Percentiles rank a stretch among this genome's conserved stretches.
Evolutionary conservation across 2,888 invertebrate genomes (phyloP).

Genomic region (Epicampocera succincta): DNA sequence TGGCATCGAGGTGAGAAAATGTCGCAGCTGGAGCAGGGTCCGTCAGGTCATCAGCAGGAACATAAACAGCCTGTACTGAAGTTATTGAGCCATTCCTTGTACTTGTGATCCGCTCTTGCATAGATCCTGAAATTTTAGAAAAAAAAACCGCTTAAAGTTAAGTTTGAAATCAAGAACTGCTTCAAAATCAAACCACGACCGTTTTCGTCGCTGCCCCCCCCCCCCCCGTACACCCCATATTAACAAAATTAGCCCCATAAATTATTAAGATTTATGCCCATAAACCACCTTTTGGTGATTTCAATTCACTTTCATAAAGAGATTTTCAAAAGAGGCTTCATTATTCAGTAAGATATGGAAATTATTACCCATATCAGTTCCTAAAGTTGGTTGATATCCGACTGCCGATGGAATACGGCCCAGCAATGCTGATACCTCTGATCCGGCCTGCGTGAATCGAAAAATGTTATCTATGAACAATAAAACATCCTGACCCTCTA

Average conservation of each 20-base stretch:
- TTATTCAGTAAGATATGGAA: too few relatives aligned
- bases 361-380: constrained; percentile 92
- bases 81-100: constrained; percentile 93
- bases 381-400: constrained; percentile 96
- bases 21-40: constrained; percentile 98
- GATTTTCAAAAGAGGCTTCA: too few relatives aligned
- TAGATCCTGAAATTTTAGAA: constrained; percentile 82
- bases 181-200: too few relatives aligned
- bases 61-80: constrained; percentile 97
- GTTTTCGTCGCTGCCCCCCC: too few relatives aligned
- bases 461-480: constrained; percentile 98
- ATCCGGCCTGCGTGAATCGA: constrained; percentile 95
- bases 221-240: too few relatives aligned
- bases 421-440: constrained; percentile 93
- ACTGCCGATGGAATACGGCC: constrained; percentile 97
- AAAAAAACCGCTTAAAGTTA: background rate
- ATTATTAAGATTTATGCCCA: too few relatives aligned
- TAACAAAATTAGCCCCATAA: too few relatives aligned
- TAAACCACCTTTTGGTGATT: too few relatives aligned
- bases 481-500: constrained; percentile 95
- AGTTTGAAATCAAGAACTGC: too few relatives aligned
- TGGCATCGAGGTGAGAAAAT: constrained; percentile 97
- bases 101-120: constrained; percentile 90
- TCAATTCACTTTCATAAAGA: too few relatives aligned
- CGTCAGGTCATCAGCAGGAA: constrained; percentile 97